Conservation (phyloP, 2,888 invertebrate genomes). For the Merodon equestris region DNA sequence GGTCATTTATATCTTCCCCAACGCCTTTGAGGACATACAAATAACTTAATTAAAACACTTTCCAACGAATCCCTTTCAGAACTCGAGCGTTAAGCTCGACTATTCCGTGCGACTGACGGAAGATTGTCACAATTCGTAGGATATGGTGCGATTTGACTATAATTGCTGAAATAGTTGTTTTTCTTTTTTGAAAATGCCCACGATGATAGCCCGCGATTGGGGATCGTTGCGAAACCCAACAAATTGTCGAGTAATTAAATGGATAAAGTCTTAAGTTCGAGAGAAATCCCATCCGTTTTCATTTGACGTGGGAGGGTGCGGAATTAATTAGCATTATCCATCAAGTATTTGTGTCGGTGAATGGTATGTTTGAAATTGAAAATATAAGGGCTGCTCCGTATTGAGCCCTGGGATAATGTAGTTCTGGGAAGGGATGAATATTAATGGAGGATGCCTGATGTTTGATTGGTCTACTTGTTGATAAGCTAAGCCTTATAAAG, state of each 20-base stretch:
- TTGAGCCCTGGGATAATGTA: no score
- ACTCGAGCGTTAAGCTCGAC: not conserved
- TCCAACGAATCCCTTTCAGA: slow-evolving; percentile 13
- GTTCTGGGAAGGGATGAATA: no score
- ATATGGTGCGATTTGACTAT: slow-evolving; percentile 11
- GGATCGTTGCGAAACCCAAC: slow-evolving; percentile 29
- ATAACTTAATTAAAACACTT: slow-evolving; percentile 53
- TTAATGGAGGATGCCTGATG: no score
- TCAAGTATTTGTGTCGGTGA: slow-evolving; percentile 4
- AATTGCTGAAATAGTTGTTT: slow-evolving; percentile 20
- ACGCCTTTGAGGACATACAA: slow-evolving; percentile 50
- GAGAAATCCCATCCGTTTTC: slow-evolving; percentile 9
- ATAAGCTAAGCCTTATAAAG: no score
- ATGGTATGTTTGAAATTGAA: no score
- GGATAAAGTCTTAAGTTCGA: slow-evolving; percentile 12
- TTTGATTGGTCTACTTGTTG: no score
- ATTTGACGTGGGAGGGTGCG: slow-evolving; percentile 4
- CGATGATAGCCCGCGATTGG: not conserved
- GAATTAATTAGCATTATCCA: slow-evolving; percentile 28
- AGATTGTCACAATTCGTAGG: not conserved
- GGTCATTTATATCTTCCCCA: slow-evolving; percentile 32
- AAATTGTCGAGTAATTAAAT: slow-evolving; percentile 27
- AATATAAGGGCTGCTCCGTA: no score
- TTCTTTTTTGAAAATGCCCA: not conserved
- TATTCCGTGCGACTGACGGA: not conserved